Evolutionary conservation across 2,888 invertebrate genomes (phyloP), one percentile per base, ranked within the genome.

Genomic region (Scaptodrosophila latifasciaeformis): DNA sequence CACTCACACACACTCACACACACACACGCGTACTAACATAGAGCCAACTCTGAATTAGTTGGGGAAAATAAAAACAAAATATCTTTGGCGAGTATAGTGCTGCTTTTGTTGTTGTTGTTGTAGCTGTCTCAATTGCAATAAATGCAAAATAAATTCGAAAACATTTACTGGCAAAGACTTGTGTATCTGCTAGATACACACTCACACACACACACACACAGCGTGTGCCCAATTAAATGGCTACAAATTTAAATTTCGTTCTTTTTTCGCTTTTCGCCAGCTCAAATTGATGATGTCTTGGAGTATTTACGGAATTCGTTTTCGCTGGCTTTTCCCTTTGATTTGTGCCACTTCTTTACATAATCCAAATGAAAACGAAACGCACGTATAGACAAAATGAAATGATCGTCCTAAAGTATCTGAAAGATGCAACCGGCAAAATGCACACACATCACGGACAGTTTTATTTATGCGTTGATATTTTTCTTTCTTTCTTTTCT

Each of bases 381-480:
- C 27, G 29, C 12, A 24, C 29, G 31, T 55, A 55, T 43, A 52
- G 44, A 27, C 37, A 40, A 43, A 42, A 50, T 51, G 30, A 30
- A 10, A n/a, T n/a, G 19, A 13, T 17, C 30, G 13, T 13, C 44
- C 24, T 7, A 24, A 7, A 24, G 24, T n/a, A 24, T 24, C 24
- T 7, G n/a, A n/a, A n/a, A n/a, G n/a, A n/a, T n/a, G 1, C 21
- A 53, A 49, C 69, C 67, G 71, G 70, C 62, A 53, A 49, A 4
- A 35, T 18, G 6, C 40, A 21, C 2, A 10, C 70, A 67, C 67
- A 58, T 67, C 69, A 70, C 70, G 35, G 35, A 45, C 40, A 54
- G 60, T 61, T 70, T 72, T 72, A 77, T 77, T 72, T 77, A 77
- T 72, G 72, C 74, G 62, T 55, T 66, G 66, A 70, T 69, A 61